Base-by-base conservation (phyloP, 2,888 invertebrate species). In the Leptopilina syphax region DNA sequence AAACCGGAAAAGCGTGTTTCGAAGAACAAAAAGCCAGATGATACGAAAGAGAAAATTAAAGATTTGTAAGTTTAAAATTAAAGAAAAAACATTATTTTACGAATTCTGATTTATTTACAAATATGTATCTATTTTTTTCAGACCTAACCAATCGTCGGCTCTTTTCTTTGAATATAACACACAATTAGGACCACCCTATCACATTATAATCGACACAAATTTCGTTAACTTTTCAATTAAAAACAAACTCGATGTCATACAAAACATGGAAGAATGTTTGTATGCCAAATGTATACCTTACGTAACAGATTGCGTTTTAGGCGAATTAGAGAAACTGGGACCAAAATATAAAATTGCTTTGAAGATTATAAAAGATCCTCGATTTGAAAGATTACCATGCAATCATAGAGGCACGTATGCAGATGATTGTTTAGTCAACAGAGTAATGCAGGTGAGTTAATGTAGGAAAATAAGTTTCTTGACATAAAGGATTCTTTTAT, bases 251-350 rank as follows among this genome's bases (percentile, higher is more conserved):
- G 99, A 99, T 90, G 96, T 99, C 63, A 95, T 98, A 79, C 97
- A 98, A 89, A 97, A 97, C 84, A 98, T 99, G 98, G 99, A 99
- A 99, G 98, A 99, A 89, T 99, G 99, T 92, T 93, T 99, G 7
- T 99, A 98, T 92, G 99, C 99, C 0, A 99, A 99, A 93, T 98
- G 98, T 91, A 97, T 98, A 88, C 99, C 99, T 0, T 99, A 99
- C 88, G 96, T 99, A 81, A 98, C 99, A 0, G 99, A 99, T 90
- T 99, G 99, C 93, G 99, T 99, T 0, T 93, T 99, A 89, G 99
- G 96, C 13, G 99, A 99, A 92, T 93, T 99, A 88, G 99, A 99
- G 90, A 99, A 99, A 92, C 94, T 99, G 66, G 99, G 99, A 0
- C 95, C 95, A 82, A 98, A 98, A 90, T 99, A 98, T 92, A 96